phyloP scores from a whole-genome alignment of 2,113 vertebrate species.

The Osmerus mordax region DNA sequence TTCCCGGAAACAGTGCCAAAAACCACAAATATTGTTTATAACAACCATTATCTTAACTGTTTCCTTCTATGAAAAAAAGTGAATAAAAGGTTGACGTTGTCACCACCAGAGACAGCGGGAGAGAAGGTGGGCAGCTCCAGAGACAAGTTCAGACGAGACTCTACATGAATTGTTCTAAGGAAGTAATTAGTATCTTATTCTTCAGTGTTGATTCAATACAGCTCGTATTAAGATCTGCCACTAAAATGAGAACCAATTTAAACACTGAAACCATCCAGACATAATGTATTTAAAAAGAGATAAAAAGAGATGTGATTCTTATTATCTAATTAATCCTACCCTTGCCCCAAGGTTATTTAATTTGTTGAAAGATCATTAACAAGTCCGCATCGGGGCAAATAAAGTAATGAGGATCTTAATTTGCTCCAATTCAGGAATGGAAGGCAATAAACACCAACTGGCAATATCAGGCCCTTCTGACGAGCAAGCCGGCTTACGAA shows the following conservation, averaged over 20 bases:
- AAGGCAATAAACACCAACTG: conserved; percentile 65
- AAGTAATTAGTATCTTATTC: conserved; percentile 66
- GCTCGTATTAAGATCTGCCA: conserved; percentile 51
- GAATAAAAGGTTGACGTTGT: conserved; percentile 28
- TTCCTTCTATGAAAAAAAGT: conserved; percentile 24
- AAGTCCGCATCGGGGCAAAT: conserved; percentile 68
- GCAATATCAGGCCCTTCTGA: conserved; percentile 60
- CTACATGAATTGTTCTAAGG: conserved; percentile 43
- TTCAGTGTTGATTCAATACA: conserved; percentile 35
- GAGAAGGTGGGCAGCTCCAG: conserved; percentile 28
- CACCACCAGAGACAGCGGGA: conserved; percentile 9
- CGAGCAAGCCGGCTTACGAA: conserved; percentile 55
- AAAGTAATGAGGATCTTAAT: conserved; percentile 77
- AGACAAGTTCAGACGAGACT: conserved; percentile 26
- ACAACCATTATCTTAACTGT: conserved; percentile 22
- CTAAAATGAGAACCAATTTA: conserved; percentile 69
- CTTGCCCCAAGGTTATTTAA: conserved; percentile 74
- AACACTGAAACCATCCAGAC: conserved; percentile 63
- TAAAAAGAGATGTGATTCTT: conserved; percentile 71
- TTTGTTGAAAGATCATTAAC: conserved; percentile 77
- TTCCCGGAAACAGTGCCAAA: conserved; percentile 11
- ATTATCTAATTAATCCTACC: conserved; percentile 75
- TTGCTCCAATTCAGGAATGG: conserved; percentile 67
- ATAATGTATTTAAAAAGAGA: conserved; percentile 64
- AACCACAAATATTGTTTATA: conserved; percentile 16